Evolutionary conservation across 2,888 invertebrate genomes (phyloP), one percentile per base, ranked within the genome.

Genomic region (Pocota personata): DNA sequence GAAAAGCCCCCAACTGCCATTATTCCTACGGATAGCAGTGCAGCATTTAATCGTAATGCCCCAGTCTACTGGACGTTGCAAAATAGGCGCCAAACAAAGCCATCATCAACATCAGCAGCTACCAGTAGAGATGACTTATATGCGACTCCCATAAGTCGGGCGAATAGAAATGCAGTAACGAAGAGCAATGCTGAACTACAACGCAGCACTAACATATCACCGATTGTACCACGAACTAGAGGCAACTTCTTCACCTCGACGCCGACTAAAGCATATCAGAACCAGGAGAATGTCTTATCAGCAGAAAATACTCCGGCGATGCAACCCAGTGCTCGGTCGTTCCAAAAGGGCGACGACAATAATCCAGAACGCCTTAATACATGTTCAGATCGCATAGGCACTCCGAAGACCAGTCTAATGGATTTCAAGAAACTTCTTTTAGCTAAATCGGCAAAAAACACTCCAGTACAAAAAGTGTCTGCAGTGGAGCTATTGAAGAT

Each of bases 341-440:
- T 83, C 14, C 87, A 88, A 73, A 91, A 91, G 90, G 89, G 83
- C 76, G 89, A 90, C 27, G 89, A 89, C 19, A 89, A 90, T 32
- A 89, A 90, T 2, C 91, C 93, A 82, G 89, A 91, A 90, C 91
- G 88, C 76, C 92, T 79, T 89, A 93, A 90, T 88, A 94, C 94
- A 24, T 95, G 95, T 88, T 95, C 94, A 5, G 95, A 95, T 91
- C 93, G 95, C 87, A 94, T 94, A 88, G 95, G 95, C 0, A 92
- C 94, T 1, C 94, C 95, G 78, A 95, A 96, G 90, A 97, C 97
- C 0, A 97, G 96, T 1, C 94, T 97, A 82, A 93, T 96, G 90
- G 97, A 97, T 92, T 97, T 97, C 91, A 97, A 97, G 91, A 95
- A 95, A 89, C 93, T 97, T 12, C 93, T 97, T 24, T 93, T 97